Conservation (phyloP, 2,113 vertebrate genomes). For the Raja brachyura region DNA sequence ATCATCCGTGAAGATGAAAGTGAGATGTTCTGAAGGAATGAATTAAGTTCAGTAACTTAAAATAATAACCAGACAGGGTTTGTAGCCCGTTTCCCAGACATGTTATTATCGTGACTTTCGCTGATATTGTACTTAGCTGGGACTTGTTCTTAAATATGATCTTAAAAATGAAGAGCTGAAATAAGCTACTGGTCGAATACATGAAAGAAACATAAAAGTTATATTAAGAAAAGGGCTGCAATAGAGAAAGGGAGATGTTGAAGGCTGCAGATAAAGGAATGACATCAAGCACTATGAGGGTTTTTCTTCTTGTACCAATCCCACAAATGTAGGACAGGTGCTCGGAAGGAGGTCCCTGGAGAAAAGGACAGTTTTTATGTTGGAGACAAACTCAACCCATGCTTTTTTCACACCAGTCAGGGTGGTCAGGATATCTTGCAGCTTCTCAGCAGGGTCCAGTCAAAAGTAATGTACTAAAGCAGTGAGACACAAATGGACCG, state of each 20-base stretch:
- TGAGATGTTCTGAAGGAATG: neutral
- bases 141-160: neutral
- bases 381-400: neutral
- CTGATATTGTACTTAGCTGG: neutral
- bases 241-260: neutral
- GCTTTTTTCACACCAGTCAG: neutral
- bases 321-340: neutral
- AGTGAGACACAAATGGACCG: neutral
- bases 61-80: neutral
- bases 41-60: neutral
- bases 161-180: neutral
- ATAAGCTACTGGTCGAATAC: neutral
- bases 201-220: neutral
- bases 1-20: neutral
- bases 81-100: neutral
- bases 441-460: neutral
- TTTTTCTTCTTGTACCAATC: neutral
- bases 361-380: neutral
- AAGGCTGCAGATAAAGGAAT: neutral
- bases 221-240: neutral
- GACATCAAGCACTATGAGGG: neutral
- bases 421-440: neutral
- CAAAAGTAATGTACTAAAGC: neutral
- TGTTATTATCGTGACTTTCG: neutral
- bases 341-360: neutral